Conservation (phyloP, 2,797 vertebrate species). For the Amphiprion clarkii region DNA sequence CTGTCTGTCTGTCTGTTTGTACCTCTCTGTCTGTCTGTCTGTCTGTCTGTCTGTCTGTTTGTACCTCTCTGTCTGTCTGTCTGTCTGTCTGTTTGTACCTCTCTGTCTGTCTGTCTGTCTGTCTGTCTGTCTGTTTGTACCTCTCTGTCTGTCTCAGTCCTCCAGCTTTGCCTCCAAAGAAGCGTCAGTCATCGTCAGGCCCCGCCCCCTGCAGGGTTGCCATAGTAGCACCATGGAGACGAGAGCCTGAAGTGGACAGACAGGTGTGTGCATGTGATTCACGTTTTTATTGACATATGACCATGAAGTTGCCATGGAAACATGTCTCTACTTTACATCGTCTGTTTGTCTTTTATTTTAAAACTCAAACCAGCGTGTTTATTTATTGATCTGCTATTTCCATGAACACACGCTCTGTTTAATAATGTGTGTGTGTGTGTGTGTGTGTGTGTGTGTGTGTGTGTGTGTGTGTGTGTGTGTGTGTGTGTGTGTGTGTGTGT, state of each 20-base stretch:
- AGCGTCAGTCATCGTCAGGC: slow-evolving; percentile 82
- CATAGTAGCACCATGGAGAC: slow-evolving; percentile 92
- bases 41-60: too few relatives aligned
- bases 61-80: too few relatives aligned
- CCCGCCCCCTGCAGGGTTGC: slow-evolving; percentile 91
- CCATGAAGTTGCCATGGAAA: neutral
- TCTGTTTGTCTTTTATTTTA: neutral
- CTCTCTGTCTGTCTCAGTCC: slow-evolving; percentile 78
- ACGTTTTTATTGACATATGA: neutral
- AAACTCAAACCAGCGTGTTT: neutral
- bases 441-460: too few relatives aligned
- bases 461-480: too few relatives aligned
- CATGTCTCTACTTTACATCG: neutral
- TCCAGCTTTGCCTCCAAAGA: slow-evolving; percentile 93
- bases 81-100: neutral
- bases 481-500: neutral
- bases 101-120: neutral
- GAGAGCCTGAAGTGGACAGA: slow-evolving; percentile 55
- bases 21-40: neutral
- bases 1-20: neutral
- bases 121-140: neutral
- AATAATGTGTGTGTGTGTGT: too few relatives aligned
- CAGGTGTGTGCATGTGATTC: slow-evolving; percentile 16
- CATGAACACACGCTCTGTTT: too few relatives aligned
- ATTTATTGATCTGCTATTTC: too few relatives aligned